Evolutionary conservation across 2,888 invertebrate species (phyloP).

Genomic region (Balanococcus diminutus): DNA sequence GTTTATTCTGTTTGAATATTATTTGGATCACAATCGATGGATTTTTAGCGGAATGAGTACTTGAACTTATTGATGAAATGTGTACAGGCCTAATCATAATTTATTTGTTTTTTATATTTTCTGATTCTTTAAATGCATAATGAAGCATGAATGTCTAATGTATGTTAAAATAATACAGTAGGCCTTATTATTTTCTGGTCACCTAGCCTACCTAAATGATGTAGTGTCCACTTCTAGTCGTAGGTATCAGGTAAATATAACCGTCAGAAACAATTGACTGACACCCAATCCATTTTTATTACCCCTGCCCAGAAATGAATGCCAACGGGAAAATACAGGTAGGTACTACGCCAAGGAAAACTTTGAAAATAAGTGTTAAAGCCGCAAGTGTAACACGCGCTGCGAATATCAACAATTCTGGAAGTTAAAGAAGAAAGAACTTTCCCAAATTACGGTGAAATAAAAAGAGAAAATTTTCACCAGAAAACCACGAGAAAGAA

Average conservation of each 20-base stretch:
- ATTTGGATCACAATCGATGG: too few species aligned
- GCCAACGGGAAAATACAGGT: slow-evolving; percentile 45
- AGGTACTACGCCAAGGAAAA: slow-evolving; percentile 50
- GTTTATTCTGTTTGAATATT: too few species aligned
- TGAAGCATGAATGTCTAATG: too few species aligned
- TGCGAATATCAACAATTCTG: slow-evolving; percentile 52
- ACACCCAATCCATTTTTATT: slow-evolving; percentile 50
- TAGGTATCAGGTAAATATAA: too few species aligned
- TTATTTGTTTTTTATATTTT: too few species aligned
- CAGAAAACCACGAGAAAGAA: background rate
- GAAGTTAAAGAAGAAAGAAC: slow-evolving; percentile 45
- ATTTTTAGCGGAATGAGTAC: too few species aligned
- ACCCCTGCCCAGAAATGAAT: slow-evolving; percentile 48
- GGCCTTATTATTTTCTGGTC: too few species aligned
- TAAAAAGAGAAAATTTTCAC: slow-evolving; percentile 23
- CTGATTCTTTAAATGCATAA: too few species aligned
- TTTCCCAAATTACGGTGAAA: slow-evolving; percentile 39
- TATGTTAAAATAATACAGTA: too few species aligned
- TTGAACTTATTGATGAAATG: too few species aligned
- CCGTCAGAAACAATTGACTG: slow-evolving; percentile 11
- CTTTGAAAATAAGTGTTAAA: slow-evolving; percentile 53
- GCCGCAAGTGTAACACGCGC: slow-evolving; percentile 54
- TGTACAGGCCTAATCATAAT: too few species aligned
- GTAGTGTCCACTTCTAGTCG: background rate
- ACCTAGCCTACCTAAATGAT: too few species aligned